A percentile compares a stretch with the other conserved stretches of the same genome.
Conservation (phyloP, 2,888 invertebrate species). For the Melanargia galathea region DNA sequence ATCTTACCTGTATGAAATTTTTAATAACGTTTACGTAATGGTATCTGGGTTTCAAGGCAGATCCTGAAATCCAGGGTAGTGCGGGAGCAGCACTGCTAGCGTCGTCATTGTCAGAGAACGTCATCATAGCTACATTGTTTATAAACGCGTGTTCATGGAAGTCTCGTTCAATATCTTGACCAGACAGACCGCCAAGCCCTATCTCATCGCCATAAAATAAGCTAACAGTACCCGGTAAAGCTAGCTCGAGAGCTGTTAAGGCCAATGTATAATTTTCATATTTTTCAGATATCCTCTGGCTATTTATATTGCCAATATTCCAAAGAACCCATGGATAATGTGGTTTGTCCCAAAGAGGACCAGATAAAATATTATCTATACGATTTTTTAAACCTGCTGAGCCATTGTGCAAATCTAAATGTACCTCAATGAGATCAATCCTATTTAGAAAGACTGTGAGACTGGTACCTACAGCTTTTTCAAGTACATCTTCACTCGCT, state of each 20-base stretch:
- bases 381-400: constrained; percentile 81
- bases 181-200: constrained; percentile 83
- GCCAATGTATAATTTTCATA: constrained; percentile 85
- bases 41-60: constrained; percentile 72
- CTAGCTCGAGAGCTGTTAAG: constrained; percentile 87
- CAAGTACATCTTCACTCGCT: constrained; percentile 82
- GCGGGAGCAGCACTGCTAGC: constrained; percentile 62
- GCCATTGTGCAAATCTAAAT: constrained; percentile 82
- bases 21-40: constrained; percentile 81
- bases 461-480: constrained; percentile 68
- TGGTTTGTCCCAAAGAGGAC: constrained; percentile 83
- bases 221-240: constrained; percentile 92
- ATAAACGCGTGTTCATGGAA: constrained; percentile 83
- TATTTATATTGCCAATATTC: constrained; percentile 86
- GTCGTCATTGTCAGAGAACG: constrained; percentile 77
- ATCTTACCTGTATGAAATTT: constrained; percentile 83
- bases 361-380: constrained; percentile 80
- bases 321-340: constrained; percentile 91
- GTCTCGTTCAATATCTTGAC: constrained; percentile 79
- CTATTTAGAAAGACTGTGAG: constrained; percentile 84
- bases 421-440: constrained; percentile 88
- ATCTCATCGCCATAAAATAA: constrained; percentile 97
- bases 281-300: constrained; percentile 81
- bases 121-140: constrained; percentile 87
- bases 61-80: constrained; percentile 85